Percentiles rank a stretch among this genome's conserved stretches.
Conservation (phyloP, 2,888 invertebrate genomes). For the Ariolimax columbianus region DNA sequence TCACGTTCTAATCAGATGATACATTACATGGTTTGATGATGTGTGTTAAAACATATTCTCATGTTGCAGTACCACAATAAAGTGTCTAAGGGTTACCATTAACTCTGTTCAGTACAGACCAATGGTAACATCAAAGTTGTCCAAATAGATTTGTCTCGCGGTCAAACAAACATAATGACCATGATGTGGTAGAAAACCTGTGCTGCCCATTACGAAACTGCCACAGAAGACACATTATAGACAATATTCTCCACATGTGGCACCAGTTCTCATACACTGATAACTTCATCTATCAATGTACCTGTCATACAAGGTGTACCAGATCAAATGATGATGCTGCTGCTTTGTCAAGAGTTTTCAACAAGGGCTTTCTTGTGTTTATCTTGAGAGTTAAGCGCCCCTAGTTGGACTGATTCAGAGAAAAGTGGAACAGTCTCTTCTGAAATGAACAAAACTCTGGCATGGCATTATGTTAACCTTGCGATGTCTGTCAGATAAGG, state of each 20-base stretch:
- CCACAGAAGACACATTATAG: background rate
- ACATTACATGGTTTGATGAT: background rate
- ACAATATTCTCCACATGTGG: background rate
- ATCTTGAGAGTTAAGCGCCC: background rate
- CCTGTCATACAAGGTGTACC: constrained; percentile 1
- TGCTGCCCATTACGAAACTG: background rate
- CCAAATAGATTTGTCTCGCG: background rate
- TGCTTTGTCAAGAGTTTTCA: background rate
- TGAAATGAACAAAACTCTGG: background rate
- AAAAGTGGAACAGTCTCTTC: background rate
- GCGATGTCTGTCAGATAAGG: background rate
- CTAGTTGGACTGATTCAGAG: background rate
- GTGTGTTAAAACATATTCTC: background rate
- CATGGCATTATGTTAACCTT: background rate
- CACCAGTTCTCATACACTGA: background rate
- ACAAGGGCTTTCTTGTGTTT: background rate
- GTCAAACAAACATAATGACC: background rate
- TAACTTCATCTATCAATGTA: background rate
- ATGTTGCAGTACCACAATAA: background rate
- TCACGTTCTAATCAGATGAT: background rate
- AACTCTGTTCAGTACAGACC: background rate
- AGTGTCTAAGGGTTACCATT: background rate
- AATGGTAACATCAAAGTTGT: background rate
- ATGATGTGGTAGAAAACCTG: background rate
- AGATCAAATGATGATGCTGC: background rate